Percentiles rank a stretch among this genome's conserved stretches.
These are phyloP conservation scores for Tragelaphus eurycerus DNA, from an alignment of 2,797 vertebrate genomes.

Conservation along the genomic window DNA sequence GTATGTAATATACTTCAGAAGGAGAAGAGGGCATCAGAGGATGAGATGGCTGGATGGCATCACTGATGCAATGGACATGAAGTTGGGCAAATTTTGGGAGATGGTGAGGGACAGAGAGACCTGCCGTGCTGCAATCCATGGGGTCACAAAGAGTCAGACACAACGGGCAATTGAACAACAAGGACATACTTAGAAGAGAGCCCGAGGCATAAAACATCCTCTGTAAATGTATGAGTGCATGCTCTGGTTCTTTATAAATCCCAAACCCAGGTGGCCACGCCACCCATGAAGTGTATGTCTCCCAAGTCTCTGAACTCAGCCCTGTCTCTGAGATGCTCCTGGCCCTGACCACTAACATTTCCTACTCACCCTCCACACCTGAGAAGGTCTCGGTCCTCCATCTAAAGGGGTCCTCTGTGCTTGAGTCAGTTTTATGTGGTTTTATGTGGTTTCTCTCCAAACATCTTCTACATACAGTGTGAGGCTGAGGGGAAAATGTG, in stretches of 20 bases:
- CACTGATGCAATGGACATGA: neutral
- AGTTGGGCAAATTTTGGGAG: neutral
- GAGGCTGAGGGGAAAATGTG: neutral
- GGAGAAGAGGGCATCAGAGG: neutral
- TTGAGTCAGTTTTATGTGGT: neutral
- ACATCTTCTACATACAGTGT: neutral
- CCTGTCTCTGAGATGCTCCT: neutral
- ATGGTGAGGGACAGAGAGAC: neutral
- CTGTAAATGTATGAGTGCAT: neutral
- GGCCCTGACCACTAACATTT: neutral
- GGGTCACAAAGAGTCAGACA: neutral
- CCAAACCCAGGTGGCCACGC: neutral
- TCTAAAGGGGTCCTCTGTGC: neutral
- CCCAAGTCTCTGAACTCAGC: neutral
- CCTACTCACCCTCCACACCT: neutral
- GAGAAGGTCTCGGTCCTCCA: neutral
- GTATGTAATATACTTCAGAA: neutral
- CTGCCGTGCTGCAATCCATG: neutral
- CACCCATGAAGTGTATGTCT: neutral
- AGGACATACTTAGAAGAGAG: neutral
- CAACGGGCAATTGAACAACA: neutral
- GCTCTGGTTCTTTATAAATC: neutral
- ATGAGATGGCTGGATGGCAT: neutral
- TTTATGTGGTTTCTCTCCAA: neutral
- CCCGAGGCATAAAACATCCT: neutral